phyloP scores from a whole-genome alignment of 2,113 vertebrate species.

The Hippocampus zosterae region DNA sequence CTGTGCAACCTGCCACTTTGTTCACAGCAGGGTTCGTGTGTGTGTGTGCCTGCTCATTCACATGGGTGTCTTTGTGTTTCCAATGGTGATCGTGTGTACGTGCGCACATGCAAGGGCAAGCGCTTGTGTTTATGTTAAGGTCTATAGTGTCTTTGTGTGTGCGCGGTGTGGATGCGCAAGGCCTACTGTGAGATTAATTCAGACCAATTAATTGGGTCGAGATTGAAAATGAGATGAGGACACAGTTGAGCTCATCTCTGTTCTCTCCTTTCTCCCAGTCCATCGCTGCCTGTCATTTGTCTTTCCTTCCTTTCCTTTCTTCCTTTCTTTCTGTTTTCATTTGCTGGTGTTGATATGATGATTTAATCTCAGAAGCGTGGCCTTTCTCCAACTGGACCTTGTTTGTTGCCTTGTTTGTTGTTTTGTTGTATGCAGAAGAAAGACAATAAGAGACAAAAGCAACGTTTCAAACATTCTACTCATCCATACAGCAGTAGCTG shows the following conservation, averaged over 20 bases:
- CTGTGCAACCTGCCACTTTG: constrained; percentile 60
- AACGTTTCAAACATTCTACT: background rate
- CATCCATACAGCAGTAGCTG: background rate
- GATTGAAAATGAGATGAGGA: constrained; percentile 55
- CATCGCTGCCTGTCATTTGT: background rate
- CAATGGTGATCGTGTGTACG: constrained; percentile 25
- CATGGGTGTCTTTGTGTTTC: constrained; percentile 29
- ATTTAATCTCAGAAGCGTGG: background rate
- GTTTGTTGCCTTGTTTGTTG: too few relatives aligned
- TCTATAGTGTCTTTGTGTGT: constrained; percentile 24
- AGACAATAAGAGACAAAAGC: background rate
- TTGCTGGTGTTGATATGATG: constrained; percentile 8
- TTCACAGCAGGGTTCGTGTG: constrained; percentile 49
- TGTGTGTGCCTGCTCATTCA: constrained; percentile 24
- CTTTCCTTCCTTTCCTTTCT: background rate
- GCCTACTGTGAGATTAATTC: constrained; percentile 60
- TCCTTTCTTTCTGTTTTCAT: background rate
- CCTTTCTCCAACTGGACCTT: constrained; percentile 1
- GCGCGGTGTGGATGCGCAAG: constrained; percentile 33
- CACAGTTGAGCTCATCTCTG: constrained; percentile 54
- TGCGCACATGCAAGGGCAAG: constrained; percentile 2
- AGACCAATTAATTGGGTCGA: constrained; percentile 60
- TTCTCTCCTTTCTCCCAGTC: constrained; percentile 3
- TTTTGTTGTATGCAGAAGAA: background rate
- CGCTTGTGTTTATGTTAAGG: constrained; percentile 24